Evolutionary conservation across 1,140 invertebrate genomes (phyloP), one percentile per base, ranked within the genome.

Genomic region (Agraylea sexmaculata): DNA sequence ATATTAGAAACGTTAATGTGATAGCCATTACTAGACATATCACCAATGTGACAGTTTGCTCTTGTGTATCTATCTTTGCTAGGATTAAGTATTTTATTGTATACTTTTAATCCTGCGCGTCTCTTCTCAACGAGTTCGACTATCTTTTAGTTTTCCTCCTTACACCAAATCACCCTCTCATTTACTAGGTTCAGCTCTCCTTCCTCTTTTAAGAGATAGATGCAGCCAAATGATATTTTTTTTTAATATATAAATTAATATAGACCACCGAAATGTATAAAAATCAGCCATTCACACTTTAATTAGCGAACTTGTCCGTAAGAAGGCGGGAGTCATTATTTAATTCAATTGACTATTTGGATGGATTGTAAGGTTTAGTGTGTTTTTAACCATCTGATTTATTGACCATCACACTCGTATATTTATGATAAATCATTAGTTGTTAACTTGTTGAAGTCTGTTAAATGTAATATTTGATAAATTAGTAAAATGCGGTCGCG

Each of bases 401-500:
- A 16, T 28, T 38, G 25, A 36, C 12, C 35, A 20, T 42, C 30
- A 35, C 23, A 22, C 4, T 25, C 20, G 31, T 42, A 28, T 17
- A 13, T 27, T 2, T 42, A 15, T 19, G 23, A 42, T 7, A 22
- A 44, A 37, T 23, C 18, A 25, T 42, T 49, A 49, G 40, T 31
- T 43, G 11, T 22, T 36, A 45, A 46, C 38, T 28, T 28, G 31
- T n/a, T n/a, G n/a, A n/a, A n/a, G n/a, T n/a, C n/a, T n/a, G n/a
- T n/a, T n/a, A n/a, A n/a, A n/a, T n/a, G n/a, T n/a, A n/a, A 43
- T 43, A 40, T 43, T 30, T 49, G 40, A 43, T 45, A 61, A 53
- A 43, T 61, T 68, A 66, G 63, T 55, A 62, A 64, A 53, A 61
- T 64, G 64, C 63, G 65, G 62, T 66, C 63, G 64, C 64, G 64